Percentiles rank a stretch among this genome's conserved stretches.
Evolutionary conservation across 92 coral and sea anemone species (phyloP).

Genomic region (Parazoanthus swiftii): DNA sequence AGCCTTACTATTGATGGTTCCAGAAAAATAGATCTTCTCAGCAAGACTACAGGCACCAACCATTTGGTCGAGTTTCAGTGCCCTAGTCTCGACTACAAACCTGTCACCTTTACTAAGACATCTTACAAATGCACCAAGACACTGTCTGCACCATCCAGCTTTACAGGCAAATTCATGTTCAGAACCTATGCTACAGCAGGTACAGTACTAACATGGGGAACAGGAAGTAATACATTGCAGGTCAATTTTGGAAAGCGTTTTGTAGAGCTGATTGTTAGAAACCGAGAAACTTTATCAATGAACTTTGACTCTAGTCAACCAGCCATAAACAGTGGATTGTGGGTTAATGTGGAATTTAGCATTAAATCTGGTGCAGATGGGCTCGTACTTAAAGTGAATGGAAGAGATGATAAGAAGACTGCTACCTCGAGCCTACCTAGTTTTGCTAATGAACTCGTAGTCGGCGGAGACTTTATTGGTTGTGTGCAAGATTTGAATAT

Average conservation of each 20-base stretch:
- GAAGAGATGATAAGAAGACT: not conserved
- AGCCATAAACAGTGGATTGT: slow-evolving; percentile 63
- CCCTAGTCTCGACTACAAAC: not conserved
- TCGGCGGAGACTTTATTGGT: slow-evolving; percentile 70
- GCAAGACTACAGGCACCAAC: not conserved
- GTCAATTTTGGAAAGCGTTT: not conserved
- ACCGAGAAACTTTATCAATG: slow-evolving; percentile 38
- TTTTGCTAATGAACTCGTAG: slow-evolving; percentile 39
- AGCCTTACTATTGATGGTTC: not conserved
- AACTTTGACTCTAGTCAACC: slow-evolving; percentile 32
- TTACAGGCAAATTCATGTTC: slow-evolving; percentile 21
- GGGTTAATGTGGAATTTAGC: slow-evolving; percentile 58
- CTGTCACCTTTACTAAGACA: slow-evolving; percentile 23
- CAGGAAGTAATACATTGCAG: not conserved
- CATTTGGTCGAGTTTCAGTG: slow-evolving; percentile 24
- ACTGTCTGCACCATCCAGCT: not conserved
- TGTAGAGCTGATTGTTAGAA: slow-evolving; percentile 5
- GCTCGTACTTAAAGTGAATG: slow-evolving; percentile 41
- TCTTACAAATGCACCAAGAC: slow-evolving; percentile 18
- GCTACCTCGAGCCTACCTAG: not conserved
- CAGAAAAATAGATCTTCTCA: slow-evolving; percentile 23
- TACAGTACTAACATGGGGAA: slow-evolving; percentile 24
- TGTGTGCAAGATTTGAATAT: slow-evolving; percentile 63
- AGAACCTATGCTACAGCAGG: slow-evolving; percentile 24
- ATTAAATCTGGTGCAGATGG: slow-evolving; percentile 26